Conservation (phyloP, 2,888 invertebrate genomes). For the Cordilura impudica region DNA sequence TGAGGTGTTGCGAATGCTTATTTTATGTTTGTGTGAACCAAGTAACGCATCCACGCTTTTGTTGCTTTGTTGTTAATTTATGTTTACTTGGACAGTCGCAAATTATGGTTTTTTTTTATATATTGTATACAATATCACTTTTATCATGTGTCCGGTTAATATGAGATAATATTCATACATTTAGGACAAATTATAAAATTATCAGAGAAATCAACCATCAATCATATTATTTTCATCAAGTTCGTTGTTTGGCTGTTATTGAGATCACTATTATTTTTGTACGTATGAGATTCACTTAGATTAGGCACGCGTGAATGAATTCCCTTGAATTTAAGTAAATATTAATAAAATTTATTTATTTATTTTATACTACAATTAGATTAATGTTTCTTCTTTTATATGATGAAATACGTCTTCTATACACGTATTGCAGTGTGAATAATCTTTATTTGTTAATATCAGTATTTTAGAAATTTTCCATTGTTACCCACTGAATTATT, state of each 20-base stretch:
- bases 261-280: background rate
- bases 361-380: conserved; percentile 1
- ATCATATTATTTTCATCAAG: conserved; percentile 13
- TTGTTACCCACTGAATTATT: no score
- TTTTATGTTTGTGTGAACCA: background rate
- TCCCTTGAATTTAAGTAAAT: background rate
- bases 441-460: background rate
- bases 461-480: background rate
- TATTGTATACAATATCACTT: no score
- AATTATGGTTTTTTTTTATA: conserved; percentile 39
- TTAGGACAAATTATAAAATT: conserved; percentile 33
- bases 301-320: background rate
- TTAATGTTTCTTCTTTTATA: background rate
- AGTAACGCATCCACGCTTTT: conserved; percentile 7
- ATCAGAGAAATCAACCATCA: conserved; percentile 14
- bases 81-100: conserved; percentile 50
- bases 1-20: conserved; percentile 20
- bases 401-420: background rate
- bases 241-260: background rate
- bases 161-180: no score
- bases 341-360: background rate
- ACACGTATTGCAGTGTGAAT: background rate
- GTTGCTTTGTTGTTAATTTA: conserved; percentile 31
- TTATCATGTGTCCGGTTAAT: conserved; percentile 13
- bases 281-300: background rate